phyloP scores from a whole-genome alignment of 2,113 vertebrate genomes.

The Castor canadensis region DNA sequence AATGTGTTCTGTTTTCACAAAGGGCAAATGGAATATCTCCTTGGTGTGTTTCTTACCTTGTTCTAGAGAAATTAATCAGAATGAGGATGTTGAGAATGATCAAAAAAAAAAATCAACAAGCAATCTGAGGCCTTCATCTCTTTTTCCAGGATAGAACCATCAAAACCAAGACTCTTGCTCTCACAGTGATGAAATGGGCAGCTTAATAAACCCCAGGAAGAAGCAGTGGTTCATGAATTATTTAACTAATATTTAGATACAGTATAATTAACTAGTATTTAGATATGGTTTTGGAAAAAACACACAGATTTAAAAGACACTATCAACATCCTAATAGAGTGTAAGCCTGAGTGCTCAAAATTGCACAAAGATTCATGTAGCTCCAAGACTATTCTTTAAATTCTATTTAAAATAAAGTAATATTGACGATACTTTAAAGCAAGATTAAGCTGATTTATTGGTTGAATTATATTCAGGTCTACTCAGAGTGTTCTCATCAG shows the following conservation, averaged over 20 bases:
- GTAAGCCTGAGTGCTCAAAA: neutral
- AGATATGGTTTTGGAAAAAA: neutral
- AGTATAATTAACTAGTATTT: neutral
- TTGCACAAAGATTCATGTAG: neutral
- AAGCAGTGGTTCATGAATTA: neutral
- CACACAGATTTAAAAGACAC: neutral
- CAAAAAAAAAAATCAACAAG: neutral
- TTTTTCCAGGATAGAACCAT: neutral
- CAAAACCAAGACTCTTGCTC: neutral
- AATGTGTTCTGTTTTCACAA: neutral
- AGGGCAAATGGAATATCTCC: neutral
- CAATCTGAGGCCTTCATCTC: neutral
- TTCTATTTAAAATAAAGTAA: neutral
- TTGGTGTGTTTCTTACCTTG: neutral
- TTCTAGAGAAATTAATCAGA: slow-evolving; percentile 9
- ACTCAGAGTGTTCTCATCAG: neutral
- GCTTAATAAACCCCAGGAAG: neutral
- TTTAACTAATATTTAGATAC: neutral
- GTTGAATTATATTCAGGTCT: neutral
- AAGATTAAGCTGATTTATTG: neutral
- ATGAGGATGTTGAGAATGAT: neutral
- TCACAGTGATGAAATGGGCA: neutral
- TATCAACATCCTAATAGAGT: neutral
- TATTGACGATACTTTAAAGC: neutral
- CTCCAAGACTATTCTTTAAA: neutral